Conservation (phyloP, 2,888 invertebrate species). For the Euzetes globulus region DNA sequence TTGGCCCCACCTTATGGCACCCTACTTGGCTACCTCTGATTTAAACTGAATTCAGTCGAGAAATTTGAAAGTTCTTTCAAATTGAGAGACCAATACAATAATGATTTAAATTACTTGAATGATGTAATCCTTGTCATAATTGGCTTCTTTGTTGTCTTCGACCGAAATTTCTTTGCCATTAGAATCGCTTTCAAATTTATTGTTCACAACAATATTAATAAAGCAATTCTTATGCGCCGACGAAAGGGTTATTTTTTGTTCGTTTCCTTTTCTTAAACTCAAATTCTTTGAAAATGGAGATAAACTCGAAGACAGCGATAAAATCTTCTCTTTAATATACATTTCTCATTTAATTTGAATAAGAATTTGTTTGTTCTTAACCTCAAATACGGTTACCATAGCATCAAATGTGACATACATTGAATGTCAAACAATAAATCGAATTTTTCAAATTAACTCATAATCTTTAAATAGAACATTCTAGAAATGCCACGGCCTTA, state of each 20-base stretch:
- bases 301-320: neutral
- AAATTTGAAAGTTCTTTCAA: no score
- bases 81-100: no score
- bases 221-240: neutral
- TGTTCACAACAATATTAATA: neutral
- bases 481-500: no score
- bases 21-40: no score
- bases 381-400: no score
- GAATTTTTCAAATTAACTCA: no score
- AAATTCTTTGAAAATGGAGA: slow-evolving; percentile 10
- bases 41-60: no score
- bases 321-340: slow-evolving; percentile 2
- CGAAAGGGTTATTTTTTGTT: neutral
- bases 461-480: no score
- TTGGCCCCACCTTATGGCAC: no score
- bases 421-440: no score
- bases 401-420: no score
- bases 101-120: slow-evolving; percentile 5
- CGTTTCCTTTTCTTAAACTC: neutral
- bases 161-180: neutral
- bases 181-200: neutral
- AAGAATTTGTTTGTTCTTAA: neutral
- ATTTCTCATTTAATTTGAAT: neutral
- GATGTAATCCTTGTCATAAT: slow-evolving; percentile 9
- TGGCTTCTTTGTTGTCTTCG: neutral